Evolutionary conservation across 2,797 vertebrate species (phyloP).

Genomic region (Semaprochilodus insignis): DNA sequence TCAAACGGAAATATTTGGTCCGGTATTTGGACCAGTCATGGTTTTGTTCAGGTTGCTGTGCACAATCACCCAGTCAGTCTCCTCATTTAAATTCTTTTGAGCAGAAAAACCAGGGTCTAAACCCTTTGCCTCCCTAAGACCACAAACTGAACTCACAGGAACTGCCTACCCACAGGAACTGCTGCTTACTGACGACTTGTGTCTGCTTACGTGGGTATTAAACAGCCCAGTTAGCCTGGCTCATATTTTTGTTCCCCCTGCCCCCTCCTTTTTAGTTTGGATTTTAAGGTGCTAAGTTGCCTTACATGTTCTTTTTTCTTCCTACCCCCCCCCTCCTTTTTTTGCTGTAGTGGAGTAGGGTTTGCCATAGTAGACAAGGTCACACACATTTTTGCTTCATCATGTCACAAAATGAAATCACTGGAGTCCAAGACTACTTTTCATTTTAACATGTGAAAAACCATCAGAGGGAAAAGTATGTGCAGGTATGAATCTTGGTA

Average conservation of each 20-base stretch:
- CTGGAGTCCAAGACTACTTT: neutral
- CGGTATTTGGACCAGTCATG: slow-evolving; percentile 34
- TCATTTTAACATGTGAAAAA: neutral
- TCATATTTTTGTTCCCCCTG: neutral
- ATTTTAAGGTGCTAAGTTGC: slow-evolving; percentile 36
- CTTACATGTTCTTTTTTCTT: no score
- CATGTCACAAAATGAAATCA: slow-evolving; percentile 8
- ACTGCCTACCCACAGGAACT: slow-evolving; percentile 32
- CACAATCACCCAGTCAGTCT: slow-evolving; percentile 55
- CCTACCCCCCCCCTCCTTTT: no score
- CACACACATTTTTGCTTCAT: neutral
- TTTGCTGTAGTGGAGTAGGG: slow-evolving; percentile 14
- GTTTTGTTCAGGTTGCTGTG: slow-evolving; percentile 53
- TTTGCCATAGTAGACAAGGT: slow-evolving; percentile 27
- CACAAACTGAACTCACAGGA: slow-evolving; percentile 1
- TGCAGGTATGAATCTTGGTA: slow-evolving; percentile 40
- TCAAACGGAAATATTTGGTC: slow-evolving; percentile 38
- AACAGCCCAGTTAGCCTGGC: slow-evolving; percentile 13
- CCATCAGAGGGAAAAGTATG: slow-evolving; percentile 20
- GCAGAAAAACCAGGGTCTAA: slow-evolving; percentile 36
- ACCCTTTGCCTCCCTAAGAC: slow-evolving; percentile 5
- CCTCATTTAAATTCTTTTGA: slow-evolving; percentile 45
- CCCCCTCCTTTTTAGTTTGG: neutral
- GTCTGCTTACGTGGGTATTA: slow-evolving; percentile 6
- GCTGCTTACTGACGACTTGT: slow-evolving; percentile 44